Percentiles rank a stretch among this genome's conserved stretches.
Conservation (phyloP, 2,113 vertebrate genomes). For the Thryonomys swinderianus region DNA sequence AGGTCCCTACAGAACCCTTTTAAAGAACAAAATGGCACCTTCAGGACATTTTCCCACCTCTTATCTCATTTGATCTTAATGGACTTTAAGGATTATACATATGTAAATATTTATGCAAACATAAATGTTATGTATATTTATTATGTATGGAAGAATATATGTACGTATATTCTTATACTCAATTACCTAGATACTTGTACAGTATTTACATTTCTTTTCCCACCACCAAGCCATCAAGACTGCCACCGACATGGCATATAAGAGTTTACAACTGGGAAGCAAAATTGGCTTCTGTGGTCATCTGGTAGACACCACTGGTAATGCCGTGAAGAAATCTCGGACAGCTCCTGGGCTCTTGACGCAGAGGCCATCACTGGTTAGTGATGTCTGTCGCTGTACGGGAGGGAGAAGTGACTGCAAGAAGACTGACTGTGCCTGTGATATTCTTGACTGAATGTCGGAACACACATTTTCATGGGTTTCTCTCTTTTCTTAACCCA, state of each 20-base stretch:
- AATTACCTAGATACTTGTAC: slow-evolving; percentile 17
- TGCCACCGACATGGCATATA: neutral
- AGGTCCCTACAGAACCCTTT: neutral
- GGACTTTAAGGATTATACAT: slow-evolving; percentile 30
- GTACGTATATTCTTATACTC: neutral
- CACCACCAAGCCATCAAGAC: neutral
- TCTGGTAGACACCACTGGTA: neutral
- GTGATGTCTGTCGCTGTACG: neutral
- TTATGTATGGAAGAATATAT: slow-evolving; percentile 4
- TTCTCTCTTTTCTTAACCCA: neutral
- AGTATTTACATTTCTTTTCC: slow-evolving; percentile 35
- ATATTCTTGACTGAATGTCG: neutral
- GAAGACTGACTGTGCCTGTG: neutral
- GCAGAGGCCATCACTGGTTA: neutral
- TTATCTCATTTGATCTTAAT: neutral
- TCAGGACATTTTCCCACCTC: neutral
- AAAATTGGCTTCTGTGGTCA: neutral
- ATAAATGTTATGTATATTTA: neutral
- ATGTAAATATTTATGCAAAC: slow-evolving; percentile 53
- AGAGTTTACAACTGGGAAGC: neutral
- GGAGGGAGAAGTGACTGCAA: neutral
- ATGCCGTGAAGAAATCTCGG: neutral
- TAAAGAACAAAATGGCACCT: neutral
- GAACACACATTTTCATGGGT: neutral
- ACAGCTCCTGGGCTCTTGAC: neutral